phyloP scores from a whole-genome alignment of 2,797 vertebrate genomes.

The Adrianichthys oophorus region DNA sequence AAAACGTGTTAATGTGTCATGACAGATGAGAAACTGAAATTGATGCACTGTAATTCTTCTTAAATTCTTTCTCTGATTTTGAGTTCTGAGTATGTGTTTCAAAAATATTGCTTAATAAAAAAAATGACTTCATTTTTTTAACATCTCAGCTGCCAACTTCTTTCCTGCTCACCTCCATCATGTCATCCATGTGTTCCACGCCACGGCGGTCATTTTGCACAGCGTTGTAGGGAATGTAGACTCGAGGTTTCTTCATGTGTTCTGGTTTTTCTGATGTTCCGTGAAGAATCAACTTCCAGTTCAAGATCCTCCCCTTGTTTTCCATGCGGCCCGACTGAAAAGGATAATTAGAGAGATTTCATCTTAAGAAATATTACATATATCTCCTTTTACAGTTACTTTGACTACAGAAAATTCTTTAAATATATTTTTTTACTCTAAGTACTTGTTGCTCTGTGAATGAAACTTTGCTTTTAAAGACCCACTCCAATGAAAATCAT shows the following conservation, averaged over 20 bases:
- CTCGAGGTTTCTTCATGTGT: conserved; percentile 88
- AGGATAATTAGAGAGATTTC: conserved; percentile 10
- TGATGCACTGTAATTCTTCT: too few species aligned
- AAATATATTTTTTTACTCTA: too few species aligned
- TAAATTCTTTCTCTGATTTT: too few species aligned
- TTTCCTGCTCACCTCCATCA: conserved; percentile 75
- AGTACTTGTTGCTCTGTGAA: too few species aligned
- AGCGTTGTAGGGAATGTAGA: conserved; percentile 93
- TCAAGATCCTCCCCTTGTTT: conserved; percentile 94
- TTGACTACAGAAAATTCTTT: too few species aligned
- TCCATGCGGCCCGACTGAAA: conserved; percentile 89
- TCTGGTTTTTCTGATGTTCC: conserved; percentile 89
- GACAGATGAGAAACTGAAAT: not conserved
- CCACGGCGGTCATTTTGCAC: conserved; percentile 96
- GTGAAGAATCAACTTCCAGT: conserved; percentile 95
- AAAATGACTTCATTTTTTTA: not conserved
- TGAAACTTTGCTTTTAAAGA: too few species aligned
- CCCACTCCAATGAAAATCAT: too few species aligned
- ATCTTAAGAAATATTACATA: not conserved
- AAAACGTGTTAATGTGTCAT: conserved; percentile 3
- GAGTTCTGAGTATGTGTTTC: too few species aligned
- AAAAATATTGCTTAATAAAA: too few species aligned
- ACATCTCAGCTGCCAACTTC: not conserved
- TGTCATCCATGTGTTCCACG: conserved; percentile 87
- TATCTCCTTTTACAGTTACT: not conserved